Conservation (phyloP, 2,888 invertebrate species). For the Elgonia sp. region DNA sequence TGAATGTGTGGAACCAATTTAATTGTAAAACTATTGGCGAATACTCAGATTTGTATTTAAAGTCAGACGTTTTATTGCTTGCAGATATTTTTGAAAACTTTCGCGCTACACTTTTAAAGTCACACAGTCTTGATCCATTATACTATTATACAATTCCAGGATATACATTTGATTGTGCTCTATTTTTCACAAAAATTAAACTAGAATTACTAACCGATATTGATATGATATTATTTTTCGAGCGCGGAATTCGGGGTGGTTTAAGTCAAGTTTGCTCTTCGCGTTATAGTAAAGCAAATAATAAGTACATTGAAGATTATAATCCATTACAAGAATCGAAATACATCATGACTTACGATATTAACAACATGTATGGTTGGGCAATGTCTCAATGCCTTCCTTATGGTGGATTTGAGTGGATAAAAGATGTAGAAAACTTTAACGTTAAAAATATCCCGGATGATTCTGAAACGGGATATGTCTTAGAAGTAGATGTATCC, state of each 20-base stretch:
- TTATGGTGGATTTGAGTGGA: conserved; percentile 80
- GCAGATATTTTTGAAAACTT: conserved; percentile 43
- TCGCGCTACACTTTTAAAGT: background rate
- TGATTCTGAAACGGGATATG: conserved; percentile 29
- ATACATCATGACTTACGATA: conserved; percentile 80
- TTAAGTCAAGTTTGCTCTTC: conserved; percentile 75
- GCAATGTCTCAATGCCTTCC: conserved; percentile 83
- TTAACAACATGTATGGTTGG: conserved; percentile 84
- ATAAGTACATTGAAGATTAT: conserved; percentile 64
- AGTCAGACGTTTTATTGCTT: conserved; percentile 22
- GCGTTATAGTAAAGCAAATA: conserved; percentile 78
- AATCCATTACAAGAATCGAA: conserved; percentile 62
- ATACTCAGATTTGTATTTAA: conserved; percentile 55
- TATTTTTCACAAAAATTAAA: conserved; percentile 64
- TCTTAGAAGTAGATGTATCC: conserved; percentile 37
- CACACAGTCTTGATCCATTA: conserved; percentile 61
- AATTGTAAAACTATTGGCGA: conserved; percentile 35
- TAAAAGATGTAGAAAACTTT: conserved; percentile 6
- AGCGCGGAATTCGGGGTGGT: conserved; percentile 79
- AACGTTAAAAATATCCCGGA: conserved; percentile 15
- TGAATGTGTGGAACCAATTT: conserved; percentile 72
- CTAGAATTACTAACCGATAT: conserved; percentile 74
- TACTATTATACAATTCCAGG: conserved; percentile 71
- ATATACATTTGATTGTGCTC: conserved; percentile 68
- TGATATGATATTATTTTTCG: conserved; percentile 75